Percentiles rank a stretch among this genome's conserved stretches.
phyloP scores from a whole-genome alignment of 2,797 vertebrate genomes.

The Melopsittacus undulatus region DNA sequence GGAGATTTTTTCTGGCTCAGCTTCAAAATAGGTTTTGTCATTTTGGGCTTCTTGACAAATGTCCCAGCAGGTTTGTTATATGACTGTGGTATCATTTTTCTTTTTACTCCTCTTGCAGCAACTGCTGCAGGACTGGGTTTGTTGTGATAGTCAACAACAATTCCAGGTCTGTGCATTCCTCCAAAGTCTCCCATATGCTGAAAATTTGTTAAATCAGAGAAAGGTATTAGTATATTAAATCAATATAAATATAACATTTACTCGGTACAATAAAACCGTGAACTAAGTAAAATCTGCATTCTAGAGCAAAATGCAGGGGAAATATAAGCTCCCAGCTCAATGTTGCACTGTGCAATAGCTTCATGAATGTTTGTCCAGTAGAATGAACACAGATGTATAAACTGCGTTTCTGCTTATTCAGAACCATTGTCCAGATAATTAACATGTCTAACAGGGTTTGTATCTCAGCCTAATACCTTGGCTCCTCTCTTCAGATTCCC shows the following conservation, averaged over 20 bases:
- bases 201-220: constrained; percentile 73
- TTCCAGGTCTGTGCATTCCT: constrained; percentile 80
- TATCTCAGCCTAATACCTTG: constrained; percentile 53
- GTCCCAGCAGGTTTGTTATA: constrained; percentile 79
- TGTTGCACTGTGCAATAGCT: constrained; percentile 46
- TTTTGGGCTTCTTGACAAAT: constrained; percentile 84
- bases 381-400: constrained; percentile 26
- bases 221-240: constrained; percentile 62
- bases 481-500: constrained; percentile 75
- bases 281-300: constrained; percentile 50
- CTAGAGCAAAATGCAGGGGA: constrained; percentile 54
- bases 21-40: constrained; percentile 79
- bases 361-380: constrained; percentile 49
- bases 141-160: constrained; percentile 81
- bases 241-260: constrained; percentile 39
- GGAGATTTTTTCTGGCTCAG: constrained; percentile 77
- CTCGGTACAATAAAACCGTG: constrained; percentile 33
- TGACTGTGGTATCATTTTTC: constrained; percentile 82
- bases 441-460: constrained; percentile 33
- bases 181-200: constrained; percentile 83
- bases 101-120: constrained; percentile 84
- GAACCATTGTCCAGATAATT: constrained; percentile 68
- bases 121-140: constrained; percentile 78
- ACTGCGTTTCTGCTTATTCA: constrained; percentile 75
- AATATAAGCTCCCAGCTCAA: constrained; percentile 18